phyloP scores from a whole-genome alignment of 2,888 invertebrate genomes.

The Lasioglossum marginatum region DNA sequence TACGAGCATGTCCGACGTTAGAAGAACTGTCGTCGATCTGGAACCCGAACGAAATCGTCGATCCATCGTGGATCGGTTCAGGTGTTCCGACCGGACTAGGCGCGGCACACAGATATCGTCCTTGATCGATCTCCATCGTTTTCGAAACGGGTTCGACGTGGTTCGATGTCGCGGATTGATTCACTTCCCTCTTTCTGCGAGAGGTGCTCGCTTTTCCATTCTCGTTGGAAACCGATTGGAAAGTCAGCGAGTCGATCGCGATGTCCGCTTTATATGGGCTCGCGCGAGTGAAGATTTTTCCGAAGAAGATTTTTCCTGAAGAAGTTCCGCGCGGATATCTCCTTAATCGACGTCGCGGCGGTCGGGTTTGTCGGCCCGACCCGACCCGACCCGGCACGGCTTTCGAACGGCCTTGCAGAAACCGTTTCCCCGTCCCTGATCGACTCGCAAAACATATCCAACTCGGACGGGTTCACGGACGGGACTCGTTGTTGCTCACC shows the following conservation, averaged over 20 bases:
- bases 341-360: slow-evolving; percentile 45
- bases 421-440: slow-evolving; percentile 53
- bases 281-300: slow-evolving; percentile 66
- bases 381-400: slow-evolving; percentile 27
- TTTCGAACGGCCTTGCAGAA: slow-evolving; percentile 67
- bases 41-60: background rate
- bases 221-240: slow-evolving; percentile 72
- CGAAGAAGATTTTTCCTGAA: no score
- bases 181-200: slow-evolving; percentile 74
- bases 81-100: background rate
- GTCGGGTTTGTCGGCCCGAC: slow-evolving; percentile 30
- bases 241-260: slow-evolving; percentile 69
- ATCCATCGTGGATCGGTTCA: background rate
- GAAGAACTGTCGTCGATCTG: background rate
- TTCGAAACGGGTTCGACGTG: slow-evolving; percentile 16
- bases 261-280: slow-evolving; percentile 43
- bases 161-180: slow-evolving; percentile 55
- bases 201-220: slow-evolving; percentile 64
- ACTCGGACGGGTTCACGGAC: background rate
- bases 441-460: slow-evolving; percentile 41
- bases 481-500: slow-evolving; percentile 16
- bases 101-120: background rate
- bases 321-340: slow-evolving; percentile 45
- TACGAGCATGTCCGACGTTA: background rate
- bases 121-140: background rate